These are phyloP conservation scores for Casuarius casuarius DNA, from an alignment of 2,113 vertebrate genomes.

Conservation along the genomic window DNA sequence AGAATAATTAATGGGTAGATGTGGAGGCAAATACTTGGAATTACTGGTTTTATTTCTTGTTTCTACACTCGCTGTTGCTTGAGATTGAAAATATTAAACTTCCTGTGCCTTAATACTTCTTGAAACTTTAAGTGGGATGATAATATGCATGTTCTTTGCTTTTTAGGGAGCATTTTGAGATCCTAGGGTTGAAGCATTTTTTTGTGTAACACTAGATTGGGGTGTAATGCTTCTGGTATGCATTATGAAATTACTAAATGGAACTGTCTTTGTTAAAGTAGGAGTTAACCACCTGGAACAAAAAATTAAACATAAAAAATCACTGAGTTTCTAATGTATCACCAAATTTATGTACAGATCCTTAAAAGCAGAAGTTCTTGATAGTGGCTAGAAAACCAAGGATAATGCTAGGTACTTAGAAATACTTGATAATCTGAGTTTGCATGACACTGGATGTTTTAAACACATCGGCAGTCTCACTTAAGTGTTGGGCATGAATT, in stretches of 20 bases:
- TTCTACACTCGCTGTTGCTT: rapidly evolving
- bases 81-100: neutral
- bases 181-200: neutral
- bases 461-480: neutral
- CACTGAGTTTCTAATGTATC: neutral
- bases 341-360: neutral
- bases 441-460: neutral
- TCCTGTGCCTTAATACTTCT: neutral
- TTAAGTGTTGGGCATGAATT: neutral
- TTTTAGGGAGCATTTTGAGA: neutral
- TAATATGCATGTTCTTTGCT: neutral
- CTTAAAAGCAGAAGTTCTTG: neutral
- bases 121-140: neutral
- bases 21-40: neutral
- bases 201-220: neutral
- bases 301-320: neutral
- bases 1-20: neutral
- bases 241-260: neutral
- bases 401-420: neutral
- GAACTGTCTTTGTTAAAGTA: neutral
- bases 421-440: neutral
- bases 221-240: neutral
- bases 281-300: neutral
- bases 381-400: neutral
- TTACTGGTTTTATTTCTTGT: neutral